Base-by-base conservation (phyloP, 2,113 vertebrate species). In the Numenius arquata region DNA sequence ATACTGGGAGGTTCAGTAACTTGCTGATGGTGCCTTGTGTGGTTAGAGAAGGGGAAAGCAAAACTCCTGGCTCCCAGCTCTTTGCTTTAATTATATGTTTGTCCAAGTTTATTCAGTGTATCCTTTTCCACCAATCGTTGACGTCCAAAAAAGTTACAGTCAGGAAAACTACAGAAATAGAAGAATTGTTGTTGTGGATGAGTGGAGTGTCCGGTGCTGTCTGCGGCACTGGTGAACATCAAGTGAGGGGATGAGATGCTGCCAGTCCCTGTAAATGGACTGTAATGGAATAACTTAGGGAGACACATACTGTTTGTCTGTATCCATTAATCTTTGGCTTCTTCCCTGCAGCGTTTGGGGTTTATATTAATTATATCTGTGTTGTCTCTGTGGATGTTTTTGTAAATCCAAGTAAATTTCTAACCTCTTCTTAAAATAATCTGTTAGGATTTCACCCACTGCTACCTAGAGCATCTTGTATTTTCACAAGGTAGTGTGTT, bases 251-350 rank as follows among this genome's bases (percentile, higher is more conserved):
- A 61, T 47, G 85, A 86, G 92, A 27, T 5, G 8, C 85, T 94
- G 88, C 95, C 86, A 90, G 80, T 81, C 90, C 59, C 73, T 87
- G 86, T 76, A 95, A 95, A 94, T 95, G 90, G 80, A 84, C 81
- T 85, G 81, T 61, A 93, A 68, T 87, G 86, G 88, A 93, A 48
- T 89, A 79, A 94, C 76, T 72, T 18, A 26, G 41, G 40, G 63
- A 92, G 83, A 72, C 74, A 78, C 23, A 4, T n/a, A 32, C 1
- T 89, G 65, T 92, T 94, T 91, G 90, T 88, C 83, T 50, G 34
- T 70, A 56, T 68, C 84, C 84, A 87, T 96, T 95, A 93, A 93
- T 95, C 72, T 94, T 87, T 79, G 86, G 84, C 80, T 95, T 76
- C 80, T 58, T 87, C 86, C 77, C 80, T 93, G 86, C 74, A 89